Conservation (phyloP, 2,113 vertebrate genomes). For the Actinemys pallida region DNA sequence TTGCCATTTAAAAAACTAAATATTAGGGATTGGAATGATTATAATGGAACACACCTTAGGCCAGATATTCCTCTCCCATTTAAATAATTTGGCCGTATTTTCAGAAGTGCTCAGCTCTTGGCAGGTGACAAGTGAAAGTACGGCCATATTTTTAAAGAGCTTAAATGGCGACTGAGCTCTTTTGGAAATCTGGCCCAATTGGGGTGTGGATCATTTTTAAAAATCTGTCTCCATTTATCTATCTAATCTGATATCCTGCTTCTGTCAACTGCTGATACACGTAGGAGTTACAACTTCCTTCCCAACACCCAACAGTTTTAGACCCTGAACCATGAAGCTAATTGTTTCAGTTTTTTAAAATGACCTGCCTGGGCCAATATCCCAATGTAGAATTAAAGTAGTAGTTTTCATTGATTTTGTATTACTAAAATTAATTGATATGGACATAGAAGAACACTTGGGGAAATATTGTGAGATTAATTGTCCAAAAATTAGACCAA, state of each 20-base stretch:
- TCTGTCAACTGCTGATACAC: not conserved
- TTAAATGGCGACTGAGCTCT: no score
- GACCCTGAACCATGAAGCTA: not conserved
- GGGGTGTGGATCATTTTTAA: not conserved
- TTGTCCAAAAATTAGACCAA: not conserved
- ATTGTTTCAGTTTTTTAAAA: not conserved
- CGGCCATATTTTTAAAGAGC: not conserved
- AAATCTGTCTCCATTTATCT: not conserved
- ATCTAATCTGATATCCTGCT: not conserved
- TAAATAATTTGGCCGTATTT: not conserved
- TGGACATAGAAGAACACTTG: not conserved
- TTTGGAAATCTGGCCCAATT: not conserved
- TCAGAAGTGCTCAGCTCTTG: not conserved
- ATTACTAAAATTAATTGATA: not conserved
- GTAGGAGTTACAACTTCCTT: not conserved
- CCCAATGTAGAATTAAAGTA: not conserved
- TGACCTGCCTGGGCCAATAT: no score
- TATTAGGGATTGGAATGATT: not conserved
- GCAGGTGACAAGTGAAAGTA: not conserved
- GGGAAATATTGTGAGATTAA: not conserved
- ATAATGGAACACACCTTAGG: not conserved
- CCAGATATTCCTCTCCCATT: not conserved
- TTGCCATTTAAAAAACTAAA: not conserved
- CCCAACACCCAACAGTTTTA: not conserved
- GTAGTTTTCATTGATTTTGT: not conserved